Evolutionary conservation across 2,888 invertebrate genomes (phyloP).

Genomic region (Eristalinus sepulchralis): DNA sequence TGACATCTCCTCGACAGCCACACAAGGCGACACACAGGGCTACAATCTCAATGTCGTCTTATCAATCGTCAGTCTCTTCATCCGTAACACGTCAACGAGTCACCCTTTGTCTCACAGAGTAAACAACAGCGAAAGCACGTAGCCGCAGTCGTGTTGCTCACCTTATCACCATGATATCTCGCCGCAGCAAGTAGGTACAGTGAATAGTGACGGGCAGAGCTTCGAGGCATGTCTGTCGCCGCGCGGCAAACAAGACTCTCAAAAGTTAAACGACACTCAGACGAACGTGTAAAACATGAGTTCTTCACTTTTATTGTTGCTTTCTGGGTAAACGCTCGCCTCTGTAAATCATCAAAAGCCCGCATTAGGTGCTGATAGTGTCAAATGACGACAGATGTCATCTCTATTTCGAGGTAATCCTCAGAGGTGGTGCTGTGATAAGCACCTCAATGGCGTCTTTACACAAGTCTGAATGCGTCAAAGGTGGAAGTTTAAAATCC

Average conservation of each 20-base stretch:
- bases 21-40: not conserved
- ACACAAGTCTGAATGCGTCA: not conserved
- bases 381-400: conserved; percentile 34
- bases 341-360: conserved; percentile 44
- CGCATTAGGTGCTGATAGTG: not conserved
- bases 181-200: not conserved
- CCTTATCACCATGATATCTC: not conserved
- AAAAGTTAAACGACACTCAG: conserved; percentile 1
- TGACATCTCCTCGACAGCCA: not conserved
- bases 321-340: not conserved
- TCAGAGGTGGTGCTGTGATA: conserved; percentile 9
- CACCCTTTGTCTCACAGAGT: not conserved
- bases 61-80: not conserved
- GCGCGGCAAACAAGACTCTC: conserved; percentile 13
- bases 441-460: not conserved
- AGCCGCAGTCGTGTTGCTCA: not conserved
- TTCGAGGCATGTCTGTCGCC: not conserved
- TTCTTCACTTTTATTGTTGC: not conserved
- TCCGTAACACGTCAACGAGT: not conserved
- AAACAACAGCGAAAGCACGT: not conserved
- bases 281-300: conserved; percentile 24
- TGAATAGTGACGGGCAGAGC: not conserved
- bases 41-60: not conserved
- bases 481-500: not conserved
- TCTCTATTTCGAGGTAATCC: not conserved